Evolutionary conservation across 2,888 invertebrate species (phyloP).

Genomic region (Lithophane socia): DNA sequence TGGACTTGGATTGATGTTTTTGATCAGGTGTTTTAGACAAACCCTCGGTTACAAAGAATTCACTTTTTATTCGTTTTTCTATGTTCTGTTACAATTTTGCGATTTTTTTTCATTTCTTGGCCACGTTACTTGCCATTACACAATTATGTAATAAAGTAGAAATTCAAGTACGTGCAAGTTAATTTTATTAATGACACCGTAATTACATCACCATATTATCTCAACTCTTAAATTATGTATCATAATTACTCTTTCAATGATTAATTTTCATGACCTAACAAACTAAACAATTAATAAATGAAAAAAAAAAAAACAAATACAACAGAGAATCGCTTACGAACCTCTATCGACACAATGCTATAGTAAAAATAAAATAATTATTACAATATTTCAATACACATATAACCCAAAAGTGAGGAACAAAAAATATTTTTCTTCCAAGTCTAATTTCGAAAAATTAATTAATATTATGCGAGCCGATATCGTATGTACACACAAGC

Average conservation of each 20-base stretch:
- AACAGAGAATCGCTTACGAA: constrained; percentile 80
- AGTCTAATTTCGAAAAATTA: constrained; percentile 76
- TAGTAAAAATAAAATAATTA: constrained; percentile 80
- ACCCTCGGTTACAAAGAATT: constrained; percentile 88
- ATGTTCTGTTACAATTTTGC: constrained; percentile 89
- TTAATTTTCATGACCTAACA: constrained; percentile 85
- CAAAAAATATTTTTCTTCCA: constrained; percentile 74
- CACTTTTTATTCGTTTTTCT: constrained; percentile 89
- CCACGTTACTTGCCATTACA: constrained; percentile 87
- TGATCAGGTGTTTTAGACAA: constrained; percentile 73
- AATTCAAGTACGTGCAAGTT: constrained; percentile 88
- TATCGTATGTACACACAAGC: constrained; percentile 81
- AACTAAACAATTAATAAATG: constrained; percentile 82
- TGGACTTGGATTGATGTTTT: constrained; percentile 32
- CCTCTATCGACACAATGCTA: constrained; percentile 77
- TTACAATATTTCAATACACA: constrained; percentile 76
- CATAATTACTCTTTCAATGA: constrained; percentile 85
- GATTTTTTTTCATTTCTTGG: constrained; percentile 86
- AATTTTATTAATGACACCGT: constrained; percentile 88
- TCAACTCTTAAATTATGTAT: constrained; percentile 87
- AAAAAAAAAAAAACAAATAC: constrained; percentile 80
- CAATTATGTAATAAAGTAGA: constrained; percentile 89
- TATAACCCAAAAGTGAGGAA: constrained; percentile 75
- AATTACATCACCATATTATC: constrained; percentile 86
- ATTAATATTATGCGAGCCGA: constrained; percentile 81